Evolutionary conservation across 2,888 invertebrate genomes (phyloP), one percentile per base, ranked within the genome.

Genomic region (Tenodera sinensis): DNA sequence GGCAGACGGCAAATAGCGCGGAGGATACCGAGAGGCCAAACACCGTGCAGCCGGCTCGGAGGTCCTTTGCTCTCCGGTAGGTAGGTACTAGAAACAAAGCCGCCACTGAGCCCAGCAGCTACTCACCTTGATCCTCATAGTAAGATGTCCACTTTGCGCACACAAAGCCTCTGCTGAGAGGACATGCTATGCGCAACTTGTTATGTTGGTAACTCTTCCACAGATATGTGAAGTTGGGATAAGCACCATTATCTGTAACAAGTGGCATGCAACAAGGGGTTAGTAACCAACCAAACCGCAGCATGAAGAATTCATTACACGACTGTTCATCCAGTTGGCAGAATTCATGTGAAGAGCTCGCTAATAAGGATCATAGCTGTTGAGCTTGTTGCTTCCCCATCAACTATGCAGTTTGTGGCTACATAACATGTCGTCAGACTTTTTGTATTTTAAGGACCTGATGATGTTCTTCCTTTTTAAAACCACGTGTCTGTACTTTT

Each of bases 131-230:
- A 28, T 81, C 85, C 28, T 88, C 84, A 34, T 28, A 96, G 89
- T 93, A 94, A 91, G 95, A 96, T 0, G 95, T 95, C 92, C 95
- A 96, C 91, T 94, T 95, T 3, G 95, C 95, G 91, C 96, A 96
- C 12, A 95, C 94, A 91, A 95, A 95, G 85, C 94, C 95, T 25
- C 92, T 93, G 1, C 94, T 93, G 92, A 95, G 93, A 88, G 94
- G 93, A 92, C 96, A 96, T 3, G 95, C 93, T 47, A 96, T 94
- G 89, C 54, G 54, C 20, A 71, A 8, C 25, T 71, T 71, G 54
- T 71, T 71, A 25, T 71, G 54, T 20, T 71, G 54, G 54, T 95
- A 93, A 92, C 95, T 92, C 2, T 93, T 92, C 95, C 96, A 96
- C 90, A 96, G 93, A 86, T 95, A 95, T 30, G 94, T 92, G 3